A percentile compares a stretch with the other conserved stretches of the same genome.
phyloP scores from a whole-genome alignment of 2,797 vertebrate species.

The Pseudochromis fuscus region DNA sequence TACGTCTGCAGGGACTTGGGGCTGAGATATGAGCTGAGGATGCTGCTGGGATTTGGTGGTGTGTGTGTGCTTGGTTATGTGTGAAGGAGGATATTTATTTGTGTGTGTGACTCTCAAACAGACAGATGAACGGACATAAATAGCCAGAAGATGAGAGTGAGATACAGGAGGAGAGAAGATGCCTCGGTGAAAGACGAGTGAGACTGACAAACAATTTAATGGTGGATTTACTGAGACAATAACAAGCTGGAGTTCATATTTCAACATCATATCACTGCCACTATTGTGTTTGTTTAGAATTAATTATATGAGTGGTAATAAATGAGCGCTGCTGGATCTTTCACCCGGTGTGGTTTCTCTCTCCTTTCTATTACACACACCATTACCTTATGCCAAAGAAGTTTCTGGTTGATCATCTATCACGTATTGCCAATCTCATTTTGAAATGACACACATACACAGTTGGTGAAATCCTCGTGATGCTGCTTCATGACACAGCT shows the following conservation, averaged over 20 bases:
- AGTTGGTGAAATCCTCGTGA: not conserved
- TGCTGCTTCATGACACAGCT: slow-evolving; percentile 14
- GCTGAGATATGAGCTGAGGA: slow-evolving; percentile 57
- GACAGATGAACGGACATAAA: slow-evolving; percentile 71
- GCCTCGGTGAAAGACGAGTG: slow-evolving; percentile 39
- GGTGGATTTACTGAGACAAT: slow-evolving; percentile 67
- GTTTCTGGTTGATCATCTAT: slow-evolving; percentile 66
- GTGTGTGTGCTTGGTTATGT: slow-evolving; percentile 35
- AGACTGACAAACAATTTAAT: slow-evolving; percentile 66
- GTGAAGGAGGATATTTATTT: slow-evolving; percentile 55
- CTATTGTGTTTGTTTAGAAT: slow-evolving; percentile 68
- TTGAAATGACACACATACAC: slow-evolving; percentile 49
- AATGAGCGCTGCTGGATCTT: slow-evolving; percentile 59
- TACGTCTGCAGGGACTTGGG: slow-evolving; percentile 48
- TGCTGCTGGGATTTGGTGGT: slow-evolving; percentile 49
- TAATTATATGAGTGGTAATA: slow-evolving; percentile 67
- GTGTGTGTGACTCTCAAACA: slow-evolving; percentile 45
- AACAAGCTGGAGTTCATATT: slow-evolving; percentile 68
- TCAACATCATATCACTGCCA: slow-evolving; percentile 59
- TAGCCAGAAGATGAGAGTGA: slow-evolving; percentile 60
- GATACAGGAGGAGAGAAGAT: slow-evolving; percentile 42
- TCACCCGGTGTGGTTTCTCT: slow-evolving; percentile 48
- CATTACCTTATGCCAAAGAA: slow-evolving; percentile 75
- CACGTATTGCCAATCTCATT: slow-evolving; percentile 70
- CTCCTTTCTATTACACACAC: slow-evolving; percentile 76